These are phyloP conservation scores for Pharmacophagus antenor DNA, from an alignment of 2,888 invertebrate genomes.

Conservation along the genomic window DNA sequence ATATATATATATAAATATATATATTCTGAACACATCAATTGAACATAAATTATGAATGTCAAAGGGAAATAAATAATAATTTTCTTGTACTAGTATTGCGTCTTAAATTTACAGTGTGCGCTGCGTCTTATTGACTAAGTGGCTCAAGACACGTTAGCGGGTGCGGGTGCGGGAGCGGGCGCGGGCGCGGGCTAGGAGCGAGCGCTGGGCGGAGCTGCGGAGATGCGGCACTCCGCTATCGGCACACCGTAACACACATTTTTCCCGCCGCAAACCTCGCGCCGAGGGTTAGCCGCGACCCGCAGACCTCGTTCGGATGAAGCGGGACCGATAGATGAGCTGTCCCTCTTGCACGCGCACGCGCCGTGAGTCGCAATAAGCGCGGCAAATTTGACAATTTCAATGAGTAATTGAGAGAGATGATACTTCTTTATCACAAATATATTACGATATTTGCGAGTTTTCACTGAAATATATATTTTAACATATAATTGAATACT, in stretches of 20 bases:
- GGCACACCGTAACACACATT: constrained; percentile 82
- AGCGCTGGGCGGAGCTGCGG: constrained; percentile 59
- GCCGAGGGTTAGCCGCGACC: constrained; percentile 80
- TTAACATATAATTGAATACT: background rate
- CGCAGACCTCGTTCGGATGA: constrained; percentile 75
- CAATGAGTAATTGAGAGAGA: background rate
- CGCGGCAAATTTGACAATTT: constrained; percentile 72
- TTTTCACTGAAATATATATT: background rate
- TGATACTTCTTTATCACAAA: constrained; percentile 1
- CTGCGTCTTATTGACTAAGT: constrained; percentile 77
- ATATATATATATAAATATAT: no score
- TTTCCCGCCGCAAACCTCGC: constrained; percentile 82
- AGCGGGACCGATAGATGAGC: constrained; percentile 50
- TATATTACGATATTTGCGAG: background rate
- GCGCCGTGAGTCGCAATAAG: constrained; percentile 47
- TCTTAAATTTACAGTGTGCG: constrained; percentile 53
- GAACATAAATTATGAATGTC: no score
- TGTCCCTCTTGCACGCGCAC: constrained; percentile 56
- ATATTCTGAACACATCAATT: no score
- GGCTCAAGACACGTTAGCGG: constrained; percentile 80
- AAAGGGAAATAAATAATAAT: background rate
- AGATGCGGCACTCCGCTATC: constrained; percentile 76
- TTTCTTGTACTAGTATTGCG: background rate
- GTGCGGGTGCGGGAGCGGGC: constrained; percentile 62
- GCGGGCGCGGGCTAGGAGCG: constrained; percentile 57